phyloP scores from a whole-genome alignment of 2,888 invertebrate genomes.

The Ophraella communa region DNA sequence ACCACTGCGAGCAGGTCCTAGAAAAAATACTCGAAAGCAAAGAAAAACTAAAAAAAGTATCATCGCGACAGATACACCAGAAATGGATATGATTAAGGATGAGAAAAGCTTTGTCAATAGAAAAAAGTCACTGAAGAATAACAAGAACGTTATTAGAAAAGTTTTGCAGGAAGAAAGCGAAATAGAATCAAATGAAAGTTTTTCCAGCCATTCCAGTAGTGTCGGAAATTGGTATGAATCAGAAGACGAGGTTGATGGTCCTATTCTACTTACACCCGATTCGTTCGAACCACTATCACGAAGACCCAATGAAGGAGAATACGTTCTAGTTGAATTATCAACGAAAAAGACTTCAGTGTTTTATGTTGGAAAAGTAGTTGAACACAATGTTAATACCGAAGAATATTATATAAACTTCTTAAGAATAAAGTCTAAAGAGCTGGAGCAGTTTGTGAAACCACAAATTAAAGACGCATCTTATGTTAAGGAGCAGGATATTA shows the following conservation, averaged over 20 bases:
- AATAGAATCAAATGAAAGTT: conserved; percentile 5
- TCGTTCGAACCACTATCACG: background rate
- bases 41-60: conserved; percentile 27
- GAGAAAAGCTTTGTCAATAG: background rate
- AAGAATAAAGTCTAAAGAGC: too few species aligned
- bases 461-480: too few species aligned
- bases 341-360: background rate
- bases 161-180: background rate
- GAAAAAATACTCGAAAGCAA: conserved; percentile 18
- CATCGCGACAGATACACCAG: conserved; percentile 28
- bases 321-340: conserved; percentile 4
- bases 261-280: background rate
- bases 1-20: conserved; percentile 23
- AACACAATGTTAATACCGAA: background rate
- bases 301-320: conserved; percentile 2
- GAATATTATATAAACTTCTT: too few species aligned
- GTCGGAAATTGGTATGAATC: background rate
- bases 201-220: background rate
- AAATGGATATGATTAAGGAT: conserved; percentile 24
- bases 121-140: conserved; percentile 2
- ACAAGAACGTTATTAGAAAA: background rate
- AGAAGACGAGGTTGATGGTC: background rate
- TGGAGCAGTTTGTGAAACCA: too few species aligned
- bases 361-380: conserved; percentile 6
- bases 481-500: too few species aligned